Base-by-base conservation (phyloP, 2,797 vertebrate species). In the Neosalanx taihuensis region DNA sequence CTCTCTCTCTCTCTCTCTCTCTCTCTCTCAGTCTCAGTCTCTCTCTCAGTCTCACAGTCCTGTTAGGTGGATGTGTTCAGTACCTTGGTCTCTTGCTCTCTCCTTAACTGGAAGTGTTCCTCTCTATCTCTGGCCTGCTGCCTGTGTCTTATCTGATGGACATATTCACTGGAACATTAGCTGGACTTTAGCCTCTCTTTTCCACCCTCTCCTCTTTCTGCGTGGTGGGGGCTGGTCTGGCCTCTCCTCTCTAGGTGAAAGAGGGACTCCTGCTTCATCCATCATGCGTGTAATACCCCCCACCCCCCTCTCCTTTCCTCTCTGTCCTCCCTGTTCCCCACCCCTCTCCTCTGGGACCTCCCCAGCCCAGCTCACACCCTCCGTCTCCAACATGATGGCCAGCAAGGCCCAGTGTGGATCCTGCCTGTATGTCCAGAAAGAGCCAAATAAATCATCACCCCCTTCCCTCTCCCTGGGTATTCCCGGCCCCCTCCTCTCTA, bases 11-110 rank as follows among this genome's bases (percentile, higher is more conserved):
- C 65, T 71, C 56, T 77, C n/a, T n/a, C n/a, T n/a, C n/a, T n/a
- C n/a, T n/a, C n/a, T n/a, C n/a, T n/a, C n/a, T n/a, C n/a, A n/a
- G n/a, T n/a, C n/a, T n/a, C n/a, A n/a, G n/a, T n/a, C n/a, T n/a
- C n/a, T n/a, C n/a, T n/a, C n/a, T n/a, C n/a, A n/a, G 77, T 86
- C 81, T 85, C 84, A 73, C 78, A 78, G 62, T 84, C 80, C 80
- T 59, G 53, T 10, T 72, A 18, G 35, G 72, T 76, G 78, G 77
- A 78, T 76, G 72, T 76, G 77, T 81, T 81, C 78, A 63, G 81
- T 76, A 75, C 70, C n/a, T n/a, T n/a, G n/a, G n/a, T n/a, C n/a
- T n/a, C 71, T 70, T 41, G 10, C 74, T 82, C 68, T 77, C 0
- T 57, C 83, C 70, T 72, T 67, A 26, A 71, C 71, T 71, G 72